phyloP scores from a whole-genome alignment of 2,113 vertebrate genomes.

The Elephas maximus region DNA sequence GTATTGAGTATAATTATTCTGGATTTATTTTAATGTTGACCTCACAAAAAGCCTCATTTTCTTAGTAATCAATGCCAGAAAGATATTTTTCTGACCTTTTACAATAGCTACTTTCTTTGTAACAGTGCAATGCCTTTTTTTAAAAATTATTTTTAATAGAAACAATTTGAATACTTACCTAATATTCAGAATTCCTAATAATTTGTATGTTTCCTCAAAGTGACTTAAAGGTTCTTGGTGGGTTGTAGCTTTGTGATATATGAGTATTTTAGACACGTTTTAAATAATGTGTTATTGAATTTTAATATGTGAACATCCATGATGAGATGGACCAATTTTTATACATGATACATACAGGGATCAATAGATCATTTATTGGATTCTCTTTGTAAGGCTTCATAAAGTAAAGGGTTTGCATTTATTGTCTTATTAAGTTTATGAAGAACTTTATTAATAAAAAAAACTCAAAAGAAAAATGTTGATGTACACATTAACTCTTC shows the following conservation, averaged over 20 bases:
- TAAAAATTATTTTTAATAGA: constrained; percentile 54
- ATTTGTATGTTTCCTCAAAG: not conserved
- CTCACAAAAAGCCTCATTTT: constrained; percentile 84
- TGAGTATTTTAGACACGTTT: not conserved
- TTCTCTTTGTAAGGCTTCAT: constrained; percentile 43
- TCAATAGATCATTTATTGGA: not conserved
- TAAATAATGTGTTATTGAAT: not conserved
- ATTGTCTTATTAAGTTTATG: not conserved
- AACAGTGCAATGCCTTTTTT: constrained; percentile 64
- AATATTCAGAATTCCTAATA: not conserved
- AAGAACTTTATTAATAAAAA: constrained; percentile 7
- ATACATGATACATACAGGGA: not conserved
- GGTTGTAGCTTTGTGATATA: not conserved
- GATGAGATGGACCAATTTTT: not conserved
- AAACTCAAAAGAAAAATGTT: not conserved
- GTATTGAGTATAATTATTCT: constrained; percentile 82
- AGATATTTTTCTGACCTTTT: constrained; percentile 81
- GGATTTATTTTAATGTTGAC: constrained; percentile 86
- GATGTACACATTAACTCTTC: not conserved
- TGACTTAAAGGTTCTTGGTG: not conserved
- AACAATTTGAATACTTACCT: constrained; percentile 12
- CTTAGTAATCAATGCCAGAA: constrained; percentile 80
- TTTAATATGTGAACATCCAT: not conserved
- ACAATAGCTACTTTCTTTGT: constrained; percentile 75
- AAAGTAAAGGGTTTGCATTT: constrained; percentile 2